Percentiles rank a stretch among this genome's conserved stretches.
These are phyloP conservation scores for Drosophila limbata DNA, from an alignment of 2,888 invertebrate genomes.

Conservation along the genomic window DNA sequence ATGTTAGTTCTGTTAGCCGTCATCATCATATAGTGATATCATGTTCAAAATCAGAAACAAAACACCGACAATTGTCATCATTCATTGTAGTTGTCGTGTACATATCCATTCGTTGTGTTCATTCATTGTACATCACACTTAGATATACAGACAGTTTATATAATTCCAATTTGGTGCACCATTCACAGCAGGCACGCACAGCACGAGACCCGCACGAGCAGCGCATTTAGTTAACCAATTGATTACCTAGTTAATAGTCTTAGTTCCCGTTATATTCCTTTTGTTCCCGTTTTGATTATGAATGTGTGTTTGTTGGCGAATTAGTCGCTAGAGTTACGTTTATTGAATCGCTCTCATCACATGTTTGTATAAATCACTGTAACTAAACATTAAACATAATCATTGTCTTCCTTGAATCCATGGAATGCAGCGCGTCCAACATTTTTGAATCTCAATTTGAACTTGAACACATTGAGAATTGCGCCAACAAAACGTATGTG, in stretches of 20 bases:
- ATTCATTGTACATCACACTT: constrained; percentile 26
- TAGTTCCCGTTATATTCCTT: constrained; percentile 23
- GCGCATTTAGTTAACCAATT: constrained; percentile 49
- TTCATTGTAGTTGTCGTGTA: constrained; percentile 29
- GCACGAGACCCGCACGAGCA: constrained; percentile 66
- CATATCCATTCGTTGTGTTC: constrained; percentile 42
- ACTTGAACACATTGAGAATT: constrained; percentile 95
- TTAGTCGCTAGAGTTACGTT: constrained; percentile 42
- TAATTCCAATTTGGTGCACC: constrained; percentile 66
- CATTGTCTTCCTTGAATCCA: constrained; percentile 68
- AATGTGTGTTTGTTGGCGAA: constrained; percentile 29
- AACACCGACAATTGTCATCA: constrained; percentile 23
- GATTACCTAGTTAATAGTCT: constrained; percentile 36
- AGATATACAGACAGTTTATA: constrained; percentile 18
- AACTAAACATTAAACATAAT: constrained; percentile 76
- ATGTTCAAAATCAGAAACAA: constrained; percentile 27
- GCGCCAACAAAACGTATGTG: constrained; percentile 96
- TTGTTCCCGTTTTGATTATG: constrained; percentile 26
- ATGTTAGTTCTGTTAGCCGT: constrained; percentile 50
- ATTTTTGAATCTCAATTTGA: constrained; percentile 98
- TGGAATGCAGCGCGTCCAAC: constrained; percentile 97
- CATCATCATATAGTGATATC: constrained; percentile 28
- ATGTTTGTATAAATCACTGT: constrained; percentile 63
- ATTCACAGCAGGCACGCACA: constrained; percentile 64
- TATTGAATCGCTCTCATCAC: constrained; percentile 50